Evolutionary conservation across 2,797 vertebrate genomes (phyloP).

Genomic region (Choloepus didactylus): DNA sequence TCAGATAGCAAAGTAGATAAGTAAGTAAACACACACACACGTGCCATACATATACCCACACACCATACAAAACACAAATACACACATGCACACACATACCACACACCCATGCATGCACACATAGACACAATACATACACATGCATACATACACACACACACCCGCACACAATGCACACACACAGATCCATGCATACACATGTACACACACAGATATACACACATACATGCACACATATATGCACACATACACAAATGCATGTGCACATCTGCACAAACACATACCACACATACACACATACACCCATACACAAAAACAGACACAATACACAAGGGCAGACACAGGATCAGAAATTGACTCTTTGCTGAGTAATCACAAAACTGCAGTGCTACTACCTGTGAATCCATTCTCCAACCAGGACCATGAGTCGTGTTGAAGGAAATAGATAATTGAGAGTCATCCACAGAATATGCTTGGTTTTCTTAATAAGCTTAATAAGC

Average conservation of each 20-base stretch:
- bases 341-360: background rate
- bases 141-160: too few relatives aligned
- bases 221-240: too few relatives aligned
- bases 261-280: too few relatives aligned
- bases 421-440: background rate
- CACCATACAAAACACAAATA: too few relatives aligned
- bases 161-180: too few relatives aligned
- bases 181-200: too few relatives aligned
- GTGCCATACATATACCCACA: background rate
- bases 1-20: background rate
- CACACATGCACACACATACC: background rate
- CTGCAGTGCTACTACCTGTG: too few relatives aligned
- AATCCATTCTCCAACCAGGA: background rate
- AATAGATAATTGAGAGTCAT: background rate
- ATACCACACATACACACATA: background rate
- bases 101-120: background rate
- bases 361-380: background rate
- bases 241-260: too few relatives aligned
- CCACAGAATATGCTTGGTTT: background rate
- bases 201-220: too few relatives aligned
- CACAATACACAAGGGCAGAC: background rate
- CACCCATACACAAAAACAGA: too few relatives aligned
- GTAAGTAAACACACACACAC: background rate
- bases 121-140: too few relatives aligned
- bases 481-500: background rate